Conservation (phyloP, 2,888 invertebrate genomes). For the Cecidostiba fungosa region DNA sequence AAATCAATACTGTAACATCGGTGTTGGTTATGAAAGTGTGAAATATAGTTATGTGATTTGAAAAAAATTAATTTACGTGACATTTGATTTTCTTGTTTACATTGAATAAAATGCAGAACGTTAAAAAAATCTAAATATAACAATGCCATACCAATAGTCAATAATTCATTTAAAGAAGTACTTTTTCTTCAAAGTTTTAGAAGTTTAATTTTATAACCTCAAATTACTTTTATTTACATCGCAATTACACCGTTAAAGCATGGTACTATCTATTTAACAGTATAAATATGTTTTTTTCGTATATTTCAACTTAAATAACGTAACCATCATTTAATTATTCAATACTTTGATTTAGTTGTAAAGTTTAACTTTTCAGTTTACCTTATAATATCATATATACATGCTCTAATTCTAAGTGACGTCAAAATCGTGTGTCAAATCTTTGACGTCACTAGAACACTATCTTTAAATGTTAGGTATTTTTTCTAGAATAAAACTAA, state of each 20-base stretch:
- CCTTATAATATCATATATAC: not conserved
- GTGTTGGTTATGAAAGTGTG: not conserved
- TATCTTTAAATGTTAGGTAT: too few species aligned
- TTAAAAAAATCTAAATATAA: not conserved
- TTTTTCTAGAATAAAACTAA: too few species aligned
- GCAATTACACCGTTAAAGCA: not conserved
- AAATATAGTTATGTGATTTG: not conserved
- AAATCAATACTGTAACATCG: not conserved
- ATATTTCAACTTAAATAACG: too few species aligned
- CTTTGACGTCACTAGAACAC: not conserved
- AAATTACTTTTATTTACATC: not conserved
- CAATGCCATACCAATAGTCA: not conserved
- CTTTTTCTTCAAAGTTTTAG: not conserved
- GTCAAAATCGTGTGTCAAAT: not conserved
- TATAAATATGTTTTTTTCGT: too few species aligned
- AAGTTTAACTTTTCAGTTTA: not conserved
- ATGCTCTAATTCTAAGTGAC: not conserved
- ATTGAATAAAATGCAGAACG: not conserved
- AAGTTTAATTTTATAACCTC: not conserved
- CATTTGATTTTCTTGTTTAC: not conserved
- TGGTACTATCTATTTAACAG: too few species aligned
- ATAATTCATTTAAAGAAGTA: not conserved
- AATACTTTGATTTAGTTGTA: not conserved
- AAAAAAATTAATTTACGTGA: too few species aligned
- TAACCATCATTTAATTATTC: not conserved